Evolutionary conservation across 2,113 vertebrate genomes (phyloP), one percentile per base, ranked within the genome.

Genomic region (Embiotoca jacksoni): DNA sequence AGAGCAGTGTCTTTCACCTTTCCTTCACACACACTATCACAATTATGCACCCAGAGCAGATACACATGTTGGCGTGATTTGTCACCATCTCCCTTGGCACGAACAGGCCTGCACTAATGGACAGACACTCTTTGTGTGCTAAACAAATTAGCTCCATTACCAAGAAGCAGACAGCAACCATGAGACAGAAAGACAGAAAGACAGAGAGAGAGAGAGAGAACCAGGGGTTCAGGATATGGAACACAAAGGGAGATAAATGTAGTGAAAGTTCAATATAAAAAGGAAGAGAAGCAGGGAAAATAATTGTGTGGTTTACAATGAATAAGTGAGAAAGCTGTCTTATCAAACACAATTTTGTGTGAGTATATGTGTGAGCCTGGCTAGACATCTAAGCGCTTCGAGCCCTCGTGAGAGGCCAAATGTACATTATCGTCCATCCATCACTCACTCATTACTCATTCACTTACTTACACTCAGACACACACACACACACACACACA

Each of bases 91-190:
- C 85, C 83, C 85, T 77, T 76, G 88, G 83, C 80, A 84, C 49
- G 23, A 86, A 84, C 85, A 80, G 86, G 80, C 84, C 85, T 66
- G 67, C 75, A 52, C 93, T 94, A 94, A 95, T 94, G 94, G 93
- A 93, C 88, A 85, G 88, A 93, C 91, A 92, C 90, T 93, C 90
- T 90, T 85, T 80, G 90, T 86, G 89, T 86, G 87, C 94, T 94
- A 95, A 94, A 94, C 94, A 94, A 95, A 94, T 95, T 93, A 95
- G 90, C 86, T 89, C 89, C 91, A 94, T 94, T 94, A 94, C 88
- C 50, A 80, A 80, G 81, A 92, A 90, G 78, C 84, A 90, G 84
- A 79, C 81, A 82, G 84, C 80, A 58, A 80, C 80, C 83, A 87
- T 83, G 91, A 83, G 84, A 87, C 76, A 80, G 78, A 79, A 69